Evolutionary conservation across 2,113 vertebrate genomes (phyloP), one percentile per base, ranked within the genome.

Genomic region (Prionailurus bengalensis): DNA sequence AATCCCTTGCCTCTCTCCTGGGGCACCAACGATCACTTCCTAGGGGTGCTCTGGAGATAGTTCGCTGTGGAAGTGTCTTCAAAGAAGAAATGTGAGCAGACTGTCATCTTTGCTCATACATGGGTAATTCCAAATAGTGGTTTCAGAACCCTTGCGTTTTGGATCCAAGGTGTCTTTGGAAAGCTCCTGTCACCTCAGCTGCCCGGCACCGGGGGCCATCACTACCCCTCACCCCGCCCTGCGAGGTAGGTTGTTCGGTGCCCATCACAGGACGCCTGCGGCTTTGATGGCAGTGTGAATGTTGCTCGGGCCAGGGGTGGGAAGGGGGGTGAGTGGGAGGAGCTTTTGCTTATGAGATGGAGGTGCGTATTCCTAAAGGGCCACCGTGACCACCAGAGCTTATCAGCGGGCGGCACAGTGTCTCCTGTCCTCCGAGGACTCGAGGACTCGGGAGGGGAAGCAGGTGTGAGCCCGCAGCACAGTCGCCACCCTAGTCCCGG

Each of bases 241-340:
- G 94, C 71, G 97, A 98, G 97, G 97, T 97, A 98, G 96, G 95
- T 97, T 80, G 89, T 94, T 95, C 45, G 12, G 88, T 93, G 79
- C 95, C 84, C 94, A 23, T 58, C 92, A 91, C 51, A 42, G 61
- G 66, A 65, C 29, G 68, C 97, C 83, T n/a, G 36, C 17, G 81
- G 94, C 95, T 82, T 51, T 70, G 95, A 88, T 97, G 98, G 97
- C 97, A 97, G 98, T 97, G 98, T 95, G 91, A 87, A 58, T 68
- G 96, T 68, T 51, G 92, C 81, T 83, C 16, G 11, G 73, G 97
- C 83, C 5, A 10, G 45, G 65, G 81, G n/a, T 68, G 15, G 45
- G 12, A 45, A 45, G 33, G 19, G 5, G 66, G 58, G 11, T 4
- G 66, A 36, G n/a, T 8, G 76, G 81, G 55, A 58, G 82, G 66